Base-by-base conservation (phyloP, 2,888 invertebrate genomes). In the Orchestes rusci region DNA sequence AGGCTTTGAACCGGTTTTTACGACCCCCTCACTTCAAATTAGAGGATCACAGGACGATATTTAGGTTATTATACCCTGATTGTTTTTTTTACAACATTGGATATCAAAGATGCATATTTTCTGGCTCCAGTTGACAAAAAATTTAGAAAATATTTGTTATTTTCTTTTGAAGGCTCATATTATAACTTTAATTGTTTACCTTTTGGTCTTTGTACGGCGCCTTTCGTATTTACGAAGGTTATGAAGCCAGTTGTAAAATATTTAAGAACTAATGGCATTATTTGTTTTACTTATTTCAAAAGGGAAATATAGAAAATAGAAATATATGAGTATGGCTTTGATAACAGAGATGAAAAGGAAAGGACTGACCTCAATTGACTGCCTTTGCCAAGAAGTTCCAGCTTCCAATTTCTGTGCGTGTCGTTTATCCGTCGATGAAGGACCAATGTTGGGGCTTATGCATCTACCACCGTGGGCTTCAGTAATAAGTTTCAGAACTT, bases 51-150 rank as follows among this genome's bases (percentile, higher is more conserved):
- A 40, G 17, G 16, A 41, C 27, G 18, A 19, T 35, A 5, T 18
- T 29, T 1, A 23, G 19, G n/a, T 15, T 41, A 12, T 10, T 39
- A 12, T n/a, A 16, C 16, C 1, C 2, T 13, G 15, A 10, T 36
- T 34, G 7, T n/a, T 10, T 32, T 33, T 41, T 23, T 41, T 30
- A 34, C 28, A 16, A 33, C 41, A 1, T 33, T 41, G 12, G 28
- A 34, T 35, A n/a, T 42, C 3, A 35, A 35, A 17, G 17, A 41
- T 16, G 41, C 41, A 2, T 41, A 41, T 20, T 17, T n/a, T 33
- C 5, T 41, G 12, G 23, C 20, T 13, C 32, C 31, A 19, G 32
- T 39, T 19, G 7, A 12, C 15, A 32, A 31, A 39, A 2, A 17
- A 16, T 18, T 31, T 39, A 30, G 39, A 18, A 39, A 32, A 17